Percentiles rank a stretch among this genome's conserved stretches.
phyloP scores from a whole-genome alignment of 2,888 invertebrate genomes.

The Aricia artaxerxes region DNA sequence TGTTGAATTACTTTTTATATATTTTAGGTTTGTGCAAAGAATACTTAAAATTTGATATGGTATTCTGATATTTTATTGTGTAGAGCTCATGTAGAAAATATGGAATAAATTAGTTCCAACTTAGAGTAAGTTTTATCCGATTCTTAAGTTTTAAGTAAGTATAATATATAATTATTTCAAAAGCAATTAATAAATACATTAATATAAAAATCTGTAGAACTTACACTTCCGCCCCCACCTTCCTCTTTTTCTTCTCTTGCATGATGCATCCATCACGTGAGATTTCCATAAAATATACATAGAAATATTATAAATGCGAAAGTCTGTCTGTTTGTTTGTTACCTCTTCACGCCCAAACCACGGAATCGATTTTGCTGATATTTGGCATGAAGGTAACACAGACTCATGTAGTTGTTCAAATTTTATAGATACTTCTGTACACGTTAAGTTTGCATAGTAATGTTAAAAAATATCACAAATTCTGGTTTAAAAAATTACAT shows the following conservation, averaged over 20 bases:
- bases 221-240: not conserved
- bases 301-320: no score
- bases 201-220: not conserved
- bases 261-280: no score
- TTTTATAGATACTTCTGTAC: no score
- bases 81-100: not conserved
- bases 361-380: no score
- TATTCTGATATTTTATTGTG: conserved; percentile 2
- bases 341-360: no score
- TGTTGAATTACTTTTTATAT: conserved; percentile 15
- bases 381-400: no score
- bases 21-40: not conserved
- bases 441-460: no score
- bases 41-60: not conserved
- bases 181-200: not conserved
- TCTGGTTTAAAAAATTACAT: not conserved
- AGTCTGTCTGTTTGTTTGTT: no score
- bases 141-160: not conserved
- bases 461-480: no score
- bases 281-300: not conserved
- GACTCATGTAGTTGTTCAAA: no score
- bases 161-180: not conserved
- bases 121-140: not conserved
- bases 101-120: not conserved
- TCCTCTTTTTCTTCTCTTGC: not conserved